A percentile compares a stretch with the other conserved stretches of the same genome.
These are phyloP conservation scores for Eristalis pertinax DNA, from an alignment of 2,888 invertebrate genomes.

Conservation along the genomic window DNA sequence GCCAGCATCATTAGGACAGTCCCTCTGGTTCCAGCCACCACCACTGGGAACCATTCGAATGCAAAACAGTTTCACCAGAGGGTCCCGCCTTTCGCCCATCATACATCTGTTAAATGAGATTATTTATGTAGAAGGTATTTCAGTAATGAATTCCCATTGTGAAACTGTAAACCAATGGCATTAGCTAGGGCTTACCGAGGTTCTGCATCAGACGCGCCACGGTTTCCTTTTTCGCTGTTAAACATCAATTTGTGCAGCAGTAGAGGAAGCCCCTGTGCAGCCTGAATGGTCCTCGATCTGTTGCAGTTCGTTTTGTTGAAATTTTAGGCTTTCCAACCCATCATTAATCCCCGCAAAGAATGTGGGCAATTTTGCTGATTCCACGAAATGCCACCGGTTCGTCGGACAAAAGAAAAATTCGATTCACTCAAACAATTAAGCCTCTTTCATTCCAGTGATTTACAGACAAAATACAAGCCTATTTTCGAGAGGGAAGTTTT, in stretches of 20 bases:
- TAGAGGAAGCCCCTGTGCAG: too few species aligned
- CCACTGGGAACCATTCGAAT: neutral
- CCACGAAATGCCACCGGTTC: too few species aligned
- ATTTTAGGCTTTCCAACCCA: too few species aligned
- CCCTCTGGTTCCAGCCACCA: neutral
- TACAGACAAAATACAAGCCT: neutral
- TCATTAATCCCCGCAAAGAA: too few species aligned
- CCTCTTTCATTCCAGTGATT: neutral
- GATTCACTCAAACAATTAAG: neutral
- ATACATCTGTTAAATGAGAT: constrained; percentile 1
- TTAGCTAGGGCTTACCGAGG: constrained; percentile 4
- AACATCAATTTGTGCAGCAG: too few species aligned
- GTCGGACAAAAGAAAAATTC: neutral
- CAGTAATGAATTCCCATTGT: constrained; percentile 42
- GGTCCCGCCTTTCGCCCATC: neutral
- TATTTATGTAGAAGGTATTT: constrained; percentile 29
- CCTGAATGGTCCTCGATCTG: too few species aligned
- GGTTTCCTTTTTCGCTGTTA: too few species aligned
- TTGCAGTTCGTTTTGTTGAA: too few species aligned
- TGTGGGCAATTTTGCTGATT: too few species aligned
- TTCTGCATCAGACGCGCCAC: neutral
- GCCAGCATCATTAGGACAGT: neutral
- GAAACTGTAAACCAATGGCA: constrained; percentile 24
- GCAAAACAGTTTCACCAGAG: neutral
- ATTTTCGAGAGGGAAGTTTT: constrained; percentile 1